phyloP scores from a whole-genome alignment of 2,797 vertebrate species.

The Pygocentrus nattereri region DNA sequence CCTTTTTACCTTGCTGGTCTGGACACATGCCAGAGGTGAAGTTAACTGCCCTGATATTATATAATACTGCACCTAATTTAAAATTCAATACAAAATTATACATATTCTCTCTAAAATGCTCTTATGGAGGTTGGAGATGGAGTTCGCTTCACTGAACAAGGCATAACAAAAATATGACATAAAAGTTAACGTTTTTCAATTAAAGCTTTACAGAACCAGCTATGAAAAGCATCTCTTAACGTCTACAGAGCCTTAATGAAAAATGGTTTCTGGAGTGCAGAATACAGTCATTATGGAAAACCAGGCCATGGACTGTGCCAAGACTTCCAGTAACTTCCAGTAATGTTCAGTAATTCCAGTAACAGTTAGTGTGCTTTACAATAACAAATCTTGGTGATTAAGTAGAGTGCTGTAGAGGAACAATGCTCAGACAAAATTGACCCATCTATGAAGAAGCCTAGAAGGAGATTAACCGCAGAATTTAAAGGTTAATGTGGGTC shows the following conservation, averaged over 20 bases:
- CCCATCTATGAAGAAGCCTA: not conserved
- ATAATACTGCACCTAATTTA: constrained; percentile 10
- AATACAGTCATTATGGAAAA: not conserved
- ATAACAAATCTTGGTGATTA: not conserved
- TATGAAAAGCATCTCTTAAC: not conserved
- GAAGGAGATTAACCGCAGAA: not conserved
- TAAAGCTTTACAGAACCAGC: not conserved
- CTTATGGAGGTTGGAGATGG: not conserved
- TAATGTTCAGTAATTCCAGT: not conserved
- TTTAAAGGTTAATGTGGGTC: constrained; percentile 23
- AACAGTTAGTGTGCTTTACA: not conserved
- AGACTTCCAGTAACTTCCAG: not conserved
- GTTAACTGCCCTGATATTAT: constrained; percentile 5
- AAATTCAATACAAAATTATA: constrained; percentile 10
- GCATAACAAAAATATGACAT: not conserved
- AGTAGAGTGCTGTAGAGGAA: not conserved
- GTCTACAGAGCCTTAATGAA: not conserved
- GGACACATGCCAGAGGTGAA: constrained; percentile 16
- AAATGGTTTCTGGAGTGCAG: not conserved
- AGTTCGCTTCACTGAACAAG: not conserved
- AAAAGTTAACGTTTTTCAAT: not conserved
- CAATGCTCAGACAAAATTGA: not conserved
- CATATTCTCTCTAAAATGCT: not conserved
- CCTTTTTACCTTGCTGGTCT: not conserved
- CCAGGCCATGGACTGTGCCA: not conserved